A percentile compares a stretch with the other conserved stretches of the same genome.
phyloP scores from a whole-genome alignment of 2,888 invertebrate genomes.

The Cyclophora albipunctata region DNA sequence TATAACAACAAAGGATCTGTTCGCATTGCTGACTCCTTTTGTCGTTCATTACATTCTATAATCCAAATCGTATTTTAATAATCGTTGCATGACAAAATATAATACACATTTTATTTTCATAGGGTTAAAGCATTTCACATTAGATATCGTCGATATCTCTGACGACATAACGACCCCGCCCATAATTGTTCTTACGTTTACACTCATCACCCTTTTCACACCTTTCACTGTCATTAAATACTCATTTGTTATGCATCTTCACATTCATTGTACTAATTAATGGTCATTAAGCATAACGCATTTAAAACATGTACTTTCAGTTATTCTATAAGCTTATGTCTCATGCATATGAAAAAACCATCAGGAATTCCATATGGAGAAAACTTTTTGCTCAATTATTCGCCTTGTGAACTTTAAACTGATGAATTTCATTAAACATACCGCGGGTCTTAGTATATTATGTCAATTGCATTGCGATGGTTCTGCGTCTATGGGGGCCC shows the following conservation, averaged over 20 bases:
- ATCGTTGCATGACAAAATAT: slow-evolving; percentile 29
- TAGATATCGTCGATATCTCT: slow-evolving; percentile 19
- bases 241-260: slow-evolving; percentile 58
- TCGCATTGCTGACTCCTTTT: slow-evolving; percentile 35
- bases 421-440: slow-evolving; percentile 27
- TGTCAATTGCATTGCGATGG: slow-evolving; percentile 38
- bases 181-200: slow-evolving; percentile 27
- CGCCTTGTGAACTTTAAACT: neutral
- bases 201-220: slow-evolving; percentile 45
- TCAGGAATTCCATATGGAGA: neutral
- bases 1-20: slow-evolving; percentile 45
- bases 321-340: too few relatives aligned
- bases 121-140: slow-evolving; percentile 21
- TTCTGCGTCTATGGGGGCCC: slow-evolving; percentile 65
- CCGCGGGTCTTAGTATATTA: slow-evolving; percentile 21
- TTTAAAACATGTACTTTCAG: slow-evolving; percentile 16
- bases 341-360: too few relatives aligned
- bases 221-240: slow-evolving; percentile 48
- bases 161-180: slow-evolving; percentile 56
- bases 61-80: slow-evolving; percentile 34
- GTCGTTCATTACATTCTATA: slow-evolving; percentile 45
- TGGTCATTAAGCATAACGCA: slow-evolving; percentile 20
- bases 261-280: slow-evolving; percentile 36
- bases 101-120: slow-evolving; percentile 27
- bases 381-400: slow-evolving; percentile 7